Percentiles rank a stretch among this genome's conserved stretches.
These are phyloP conservation scores for Papilio polytes DNA, from an alignment of 1,140 invertebrate genomes.

Conservation along the genomic window DNA sequence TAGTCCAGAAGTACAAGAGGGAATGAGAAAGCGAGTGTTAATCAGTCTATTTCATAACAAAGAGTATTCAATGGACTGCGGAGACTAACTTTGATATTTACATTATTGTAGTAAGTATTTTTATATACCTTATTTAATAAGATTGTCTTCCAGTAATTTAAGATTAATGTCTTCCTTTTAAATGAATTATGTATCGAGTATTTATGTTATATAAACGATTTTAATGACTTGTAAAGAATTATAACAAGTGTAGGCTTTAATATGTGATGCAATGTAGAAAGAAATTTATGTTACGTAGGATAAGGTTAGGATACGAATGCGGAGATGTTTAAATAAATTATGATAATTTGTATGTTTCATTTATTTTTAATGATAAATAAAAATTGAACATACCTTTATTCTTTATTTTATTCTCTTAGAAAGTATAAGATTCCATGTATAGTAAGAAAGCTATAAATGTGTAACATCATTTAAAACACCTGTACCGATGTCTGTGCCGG, in stretches of 20 bases:
- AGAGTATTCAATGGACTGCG: conserved; percentile 65
- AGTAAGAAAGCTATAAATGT: not conserved
- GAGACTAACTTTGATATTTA: not conserved
- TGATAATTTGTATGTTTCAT: too few relatives aligned
- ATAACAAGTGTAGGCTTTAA: not conserved
- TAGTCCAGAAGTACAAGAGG: conserved; percentile 53
- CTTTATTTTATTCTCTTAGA: not conserved
- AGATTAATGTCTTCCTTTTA: conserved; percentile 1
- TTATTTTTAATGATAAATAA: not conserved
- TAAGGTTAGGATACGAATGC: not conserved
- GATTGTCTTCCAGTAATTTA: not conserved
- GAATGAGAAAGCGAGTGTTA: conserved; percentile 66
- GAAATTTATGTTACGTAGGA: not conserved
- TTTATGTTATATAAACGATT: not conserved
- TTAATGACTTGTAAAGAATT: not conserved
- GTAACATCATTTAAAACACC: not conserved
- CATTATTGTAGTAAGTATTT: not conserved
- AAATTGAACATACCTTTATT: not conserved
- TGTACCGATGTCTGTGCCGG: not conserved
- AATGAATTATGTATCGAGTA: not conserved
- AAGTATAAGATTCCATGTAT: not conserved
- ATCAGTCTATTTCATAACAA: conserved; percentile 71
- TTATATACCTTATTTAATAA: not conserved
- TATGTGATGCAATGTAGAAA: conserved; percentile 47
- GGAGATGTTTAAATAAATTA: too few relatives aligned